phyloP scores from a whole-genome alignment of 2,797 vertebrate species.

The Alfaro cultratus region DNA sequence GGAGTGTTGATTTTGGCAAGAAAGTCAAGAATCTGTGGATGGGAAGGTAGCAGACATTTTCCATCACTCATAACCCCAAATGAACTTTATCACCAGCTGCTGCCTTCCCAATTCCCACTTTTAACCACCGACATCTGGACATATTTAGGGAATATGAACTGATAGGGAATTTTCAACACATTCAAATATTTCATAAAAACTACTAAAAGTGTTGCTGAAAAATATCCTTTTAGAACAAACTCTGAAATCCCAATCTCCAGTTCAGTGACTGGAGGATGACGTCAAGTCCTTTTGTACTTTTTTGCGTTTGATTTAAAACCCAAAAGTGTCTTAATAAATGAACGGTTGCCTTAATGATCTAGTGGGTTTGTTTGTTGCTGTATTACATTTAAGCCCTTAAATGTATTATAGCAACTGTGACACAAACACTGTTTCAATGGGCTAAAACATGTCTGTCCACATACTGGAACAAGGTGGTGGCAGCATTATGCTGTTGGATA shows the following conservation, averaged over 20 bases:
- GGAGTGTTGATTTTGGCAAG: background rate
- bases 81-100: constrained; percentile 49
- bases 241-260: background rate
- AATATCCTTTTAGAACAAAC: background rate
- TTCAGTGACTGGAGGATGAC: background rate
- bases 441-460: background rate
- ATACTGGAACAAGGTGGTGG: background rate
- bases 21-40: background rate
- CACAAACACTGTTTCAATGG: background rate
- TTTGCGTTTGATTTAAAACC: background rate
- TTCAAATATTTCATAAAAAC: background rate
- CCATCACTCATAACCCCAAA: constrained; percentile 1
- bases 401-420: background rate
- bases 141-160: background rate
- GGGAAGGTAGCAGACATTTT: background rate
- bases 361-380: background rate
- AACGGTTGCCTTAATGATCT: background rate
- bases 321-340: background rate
- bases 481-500: background rate
- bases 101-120: constrained; percentile 39
- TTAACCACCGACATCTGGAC: background rate
- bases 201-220: background rate
- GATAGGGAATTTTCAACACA: background rate
- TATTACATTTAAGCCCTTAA: background rate
- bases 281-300: too few relatives aligned